Evolutionary conservation across 2,797 vertebrate species (phyloP), one percentile per base, ranked within the genome.

Genomic region (Neosilurus mollespiculum): DNA sequence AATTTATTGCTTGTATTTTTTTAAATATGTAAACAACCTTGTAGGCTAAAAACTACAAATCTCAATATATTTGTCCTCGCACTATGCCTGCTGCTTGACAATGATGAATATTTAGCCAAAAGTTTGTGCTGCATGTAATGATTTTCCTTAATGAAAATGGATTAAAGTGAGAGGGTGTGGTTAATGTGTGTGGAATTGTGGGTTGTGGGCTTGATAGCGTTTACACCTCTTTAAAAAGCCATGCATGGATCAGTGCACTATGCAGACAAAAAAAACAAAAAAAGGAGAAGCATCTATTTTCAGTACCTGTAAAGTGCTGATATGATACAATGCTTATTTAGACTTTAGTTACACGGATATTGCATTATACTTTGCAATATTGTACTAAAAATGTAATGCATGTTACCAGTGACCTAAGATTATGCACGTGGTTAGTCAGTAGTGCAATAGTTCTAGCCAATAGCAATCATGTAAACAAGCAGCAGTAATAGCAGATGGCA

Each of bases 101-200:
- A 92, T 94, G 93, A 94, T 95, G 93, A 94, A 94, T 94, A 94
- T 94, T 89, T 93, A 88, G 91, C 90, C 91, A 93, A 94, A 94
- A 93, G 94, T 95, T 94, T 91, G 92, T 92, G 93, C 93, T 94
- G 90, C 91, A 93, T 91, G 89, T 93, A 93, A 93, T 94, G 92
- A 94, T 94, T 94, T 93, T 93, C 89, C 88, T 91, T 94, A 94
- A 94, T 94, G 93, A 95, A 93, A 94, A 94, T 94, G 94, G 93
- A 95, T 95, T 85, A 79, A 79, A 92, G 88, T 87, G 88, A 79
- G 85, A 87, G 89, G 91, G 90, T 91, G 90, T 89, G 86, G 26
- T 87, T 91, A 91, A 90, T 90, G 91, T 89, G 89, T 81, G 84
- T 75, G 61, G 90, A 89, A 93, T 91, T 91, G 81, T 75, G 81